Base-by-base conservation (phyloP, 1,140 invertebrate species). In the Drosophila melanica region DNA sequence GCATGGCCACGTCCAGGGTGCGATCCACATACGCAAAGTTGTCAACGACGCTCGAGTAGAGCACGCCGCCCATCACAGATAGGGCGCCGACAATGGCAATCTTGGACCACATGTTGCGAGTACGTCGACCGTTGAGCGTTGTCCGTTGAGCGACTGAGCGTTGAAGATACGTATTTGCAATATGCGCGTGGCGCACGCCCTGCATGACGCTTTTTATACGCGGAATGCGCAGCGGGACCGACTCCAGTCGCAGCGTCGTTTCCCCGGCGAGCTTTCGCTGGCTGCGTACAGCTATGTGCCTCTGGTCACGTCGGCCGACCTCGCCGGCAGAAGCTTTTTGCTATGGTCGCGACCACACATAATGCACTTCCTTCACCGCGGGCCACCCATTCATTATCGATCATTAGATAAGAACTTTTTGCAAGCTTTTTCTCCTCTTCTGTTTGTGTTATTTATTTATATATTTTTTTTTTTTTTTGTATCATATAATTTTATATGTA, bases 11-110 rank as follows among this genome's bases (percentile, higher is more conserved):
- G 1, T 66, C 79, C 76, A 87, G 54, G 12, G 82, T 79, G 11
- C 79, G 79, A 44, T 87, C 82, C 84, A 82, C 79, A 54, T 87
- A 87, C 44, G 82, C 82, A 20, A 87, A 87, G 48, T 87, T 87
- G 12, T 87, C 82, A 53, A 79, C 84, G 4, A 89, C 82, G 23
- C 82, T 87, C 23, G 20, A 4, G 30, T 50, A 45, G 0, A 89
- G 65, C 0, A 47, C 58, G 12, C 84, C 82, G 10, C 82, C 82
- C 82, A 87, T 87, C 16, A 87, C 48, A 7, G 66, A 18, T 68
- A 87, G 62, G 11, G 82, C 75, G 11, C 82, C 82, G 14, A 7
- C 16, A 60, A 87, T 87, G 48, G 60, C 84, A 23, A 82, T 37
- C 54, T 82, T 87, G n/a, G 79, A 71, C 82, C 82, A 87, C 82